Percentiles rank a stretch among this genome's conserved stretches.
phyloP scores from a whole-genome alignment of 2,113 vertebrate species.

The human region DNA sequence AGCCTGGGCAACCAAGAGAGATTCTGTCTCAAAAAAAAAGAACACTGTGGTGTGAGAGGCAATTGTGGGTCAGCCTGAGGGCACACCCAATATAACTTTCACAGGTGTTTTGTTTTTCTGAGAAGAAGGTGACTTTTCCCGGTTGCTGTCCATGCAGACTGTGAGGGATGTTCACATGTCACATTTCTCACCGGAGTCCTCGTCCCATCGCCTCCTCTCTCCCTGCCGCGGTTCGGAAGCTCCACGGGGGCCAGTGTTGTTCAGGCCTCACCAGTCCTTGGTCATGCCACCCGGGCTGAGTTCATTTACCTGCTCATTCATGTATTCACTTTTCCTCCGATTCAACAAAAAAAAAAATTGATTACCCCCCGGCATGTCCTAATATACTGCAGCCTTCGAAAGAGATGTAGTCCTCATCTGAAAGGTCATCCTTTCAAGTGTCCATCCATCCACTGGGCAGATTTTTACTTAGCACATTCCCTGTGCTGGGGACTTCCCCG shows the following conservation, averaged over 20 bases:
- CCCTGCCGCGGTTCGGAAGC: fast-evolving
- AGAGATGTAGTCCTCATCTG: not conserved
- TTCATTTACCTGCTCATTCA: not conserved
- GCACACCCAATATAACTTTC: fast-evolving
- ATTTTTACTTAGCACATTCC: too few species aligned
- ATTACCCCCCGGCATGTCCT: too few species aligned
- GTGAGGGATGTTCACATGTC: fast-evolving
- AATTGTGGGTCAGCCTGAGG: not conserved
- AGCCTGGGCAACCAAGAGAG: too few species aligned
- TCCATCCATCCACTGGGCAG: not conserved
- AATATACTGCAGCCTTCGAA: not conserved
- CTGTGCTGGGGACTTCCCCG: not conserved
- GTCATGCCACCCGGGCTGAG: not conserved
- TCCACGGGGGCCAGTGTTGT: fast-evolving
- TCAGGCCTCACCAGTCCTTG: not conserved
- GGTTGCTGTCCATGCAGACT: fast-evolving
- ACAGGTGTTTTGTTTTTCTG: not conserved
- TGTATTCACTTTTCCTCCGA: not conserved
- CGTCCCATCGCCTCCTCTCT: not conserved
- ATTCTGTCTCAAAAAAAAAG: too few species aligned
- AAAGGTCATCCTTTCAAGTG: fast-evolving
- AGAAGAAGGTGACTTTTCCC: not conserved
- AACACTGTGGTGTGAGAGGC: not conserved
- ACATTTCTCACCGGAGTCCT: not conserved
- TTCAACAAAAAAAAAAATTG: not conserved